Percentiles rank a stretch among this genome's conserved stretches.
phyloP scores from a whole-genome alignment of 2,797 vertebrate genomes.

The Paratrypauchen microcephalus region DNA sequence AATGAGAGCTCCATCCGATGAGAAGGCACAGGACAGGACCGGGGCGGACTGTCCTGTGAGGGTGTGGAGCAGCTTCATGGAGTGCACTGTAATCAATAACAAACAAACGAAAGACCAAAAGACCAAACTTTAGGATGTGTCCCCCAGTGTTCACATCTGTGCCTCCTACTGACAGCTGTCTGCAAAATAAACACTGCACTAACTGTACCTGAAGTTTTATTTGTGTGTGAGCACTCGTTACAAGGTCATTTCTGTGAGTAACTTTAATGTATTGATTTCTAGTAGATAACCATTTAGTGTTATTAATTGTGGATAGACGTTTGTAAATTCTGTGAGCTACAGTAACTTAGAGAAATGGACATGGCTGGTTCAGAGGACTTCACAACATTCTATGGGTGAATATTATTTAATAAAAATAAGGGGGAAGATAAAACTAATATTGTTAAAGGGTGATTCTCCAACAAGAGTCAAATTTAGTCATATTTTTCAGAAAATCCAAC shows the following conservation, averaged over 20 bases:
- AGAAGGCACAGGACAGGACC: conserved; percentile 87
- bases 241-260: not conserved
- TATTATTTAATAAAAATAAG: too few species aligned
- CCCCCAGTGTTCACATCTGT: conserved; percentile 30
- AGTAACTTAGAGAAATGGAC: too few species aligned
- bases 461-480: too few species aligned
- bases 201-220: conserved; percentile 14
- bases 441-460: too few species aligned
- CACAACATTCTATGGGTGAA: too few species aligned
- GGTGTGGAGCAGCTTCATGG: conserved; percentile 76
- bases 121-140: conserved; percentile 23
- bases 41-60: conserved; percentile 82
- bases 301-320: not conserved
- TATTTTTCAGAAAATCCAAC: too few species aligned
- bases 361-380: too few species aligned
- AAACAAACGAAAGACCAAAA: conserved; percentile 15
- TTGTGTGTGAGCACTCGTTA: not conserved
- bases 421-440: too few species aligned
- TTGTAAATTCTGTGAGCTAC: too few species aligned
- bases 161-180: conserved; percentile 50
- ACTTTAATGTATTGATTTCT: not conserved
- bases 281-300: not conserved
- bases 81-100: conserved; percentile 66
- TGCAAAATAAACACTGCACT: not conserved
- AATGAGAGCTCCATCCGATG: conserved; percentile 82